A percentile compares a stretch with the other conserved stretches of the same genome.
phyloP scores from a whole-genome alignment of 2,113 vertebrate genomes.

The Pelmatolapia mariae region DNA sequence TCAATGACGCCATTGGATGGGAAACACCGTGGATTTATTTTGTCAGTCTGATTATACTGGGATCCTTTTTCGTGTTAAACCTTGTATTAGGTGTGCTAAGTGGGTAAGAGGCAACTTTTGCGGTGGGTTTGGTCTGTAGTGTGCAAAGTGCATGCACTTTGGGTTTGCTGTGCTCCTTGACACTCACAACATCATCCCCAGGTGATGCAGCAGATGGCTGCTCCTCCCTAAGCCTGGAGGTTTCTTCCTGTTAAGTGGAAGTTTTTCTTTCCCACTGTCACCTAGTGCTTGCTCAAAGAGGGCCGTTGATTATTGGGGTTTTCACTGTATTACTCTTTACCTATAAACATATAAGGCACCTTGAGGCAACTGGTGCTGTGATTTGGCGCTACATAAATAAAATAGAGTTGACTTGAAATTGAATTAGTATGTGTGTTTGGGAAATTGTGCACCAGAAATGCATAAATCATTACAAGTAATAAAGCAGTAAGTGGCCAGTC shows the following conservation, averaged over 20 bases:
- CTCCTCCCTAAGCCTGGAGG: background rate
- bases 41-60: conserved; percentile 99
- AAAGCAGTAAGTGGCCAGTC: background rate
- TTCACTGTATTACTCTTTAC: background rate
- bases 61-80: conserved; percentile 99
- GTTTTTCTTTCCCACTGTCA: background rate
- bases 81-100: conserved; percentile 99
- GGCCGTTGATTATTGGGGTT: background rate
- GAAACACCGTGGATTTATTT: conserved; percentile 98
- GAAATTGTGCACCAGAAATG: background rate
- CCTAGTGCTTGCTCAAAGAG: background rate
- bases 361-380: background rate
- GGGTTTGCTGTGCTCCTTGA: background rate
- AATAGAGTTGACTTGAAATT: background rate
- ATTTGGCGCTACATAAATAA: background rate
- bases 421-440: background rate
- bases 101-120: conserved; percentile 88
- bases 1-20: conserved; percentile 94
- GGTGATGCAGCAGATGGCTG: background rate
- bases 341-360: background rate
- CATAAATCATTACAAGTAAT: background rate
- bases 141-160: conserved; percentile 20
- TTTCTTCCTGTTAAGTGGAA: background rate
- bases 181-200: background rate
- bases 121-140: conserved; percentile 40